Evolutionary conservation across 2,888 invertebrate species (phyloP), one percentile per base, ranked within the genome.

Genomic region (Polyploca ridens): DNA sequence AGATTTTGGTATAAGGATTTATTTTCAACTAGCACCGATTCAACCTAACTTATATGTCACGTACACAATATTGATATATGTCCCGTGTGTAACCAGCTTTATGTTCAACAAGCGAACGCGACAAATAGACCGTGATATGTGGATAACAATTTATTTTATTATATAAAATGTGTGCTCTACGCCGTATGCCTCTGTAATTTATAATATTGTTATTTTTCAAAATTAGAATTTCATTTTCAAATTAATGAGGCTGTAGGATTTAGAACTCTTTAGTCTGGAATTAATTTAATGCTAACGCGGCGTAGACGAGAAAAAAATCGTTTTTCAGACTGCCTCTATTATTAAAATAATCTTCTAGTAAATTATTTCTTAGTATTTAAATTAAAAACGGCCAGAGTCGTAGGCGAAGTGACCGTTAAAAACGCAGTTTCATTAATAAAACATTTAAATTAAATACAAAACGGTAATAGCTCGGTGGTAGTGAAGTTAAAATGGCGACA

Each of bases 91-190:
- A 58, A 70, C 63, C 69, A 71, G 69, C 75, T 76, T 76, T 66
- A 70, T 65, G 75, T 67, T 74, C 72, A 76, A 76, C 74, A 76
- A 76, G 75, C 71, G 75, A 71, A 69, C 66, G 73, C 65, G 74
- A 71, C 77, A 85, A 87, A 82, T 85, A 76, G 85, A 83, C 82
- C 84, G 81, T 80, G 82, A 72, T 78, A 74, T 75, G 75, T 69
- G 74, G 81, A 83, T 82, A 85, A 74, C 78, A 69, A 71, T 76
- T 77, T 76, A 73, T 76, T 66, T 66, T 69, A 71, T 75, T 73
- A 74, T 76, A 77, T 77, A 77, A 77, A 80, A 76, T 68, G 69
- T 71, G 64, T 35, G 62, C 27, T 57, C 58, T 41, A 46, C 46
- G 3, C 27, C 62, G 58, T 66, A 62, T 65, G 65, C 13, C 41